phyloP scores from a whole-genome alignment of 2,113 vertebrate genomes.

The Hemibagrus wyckioides region DNA sequence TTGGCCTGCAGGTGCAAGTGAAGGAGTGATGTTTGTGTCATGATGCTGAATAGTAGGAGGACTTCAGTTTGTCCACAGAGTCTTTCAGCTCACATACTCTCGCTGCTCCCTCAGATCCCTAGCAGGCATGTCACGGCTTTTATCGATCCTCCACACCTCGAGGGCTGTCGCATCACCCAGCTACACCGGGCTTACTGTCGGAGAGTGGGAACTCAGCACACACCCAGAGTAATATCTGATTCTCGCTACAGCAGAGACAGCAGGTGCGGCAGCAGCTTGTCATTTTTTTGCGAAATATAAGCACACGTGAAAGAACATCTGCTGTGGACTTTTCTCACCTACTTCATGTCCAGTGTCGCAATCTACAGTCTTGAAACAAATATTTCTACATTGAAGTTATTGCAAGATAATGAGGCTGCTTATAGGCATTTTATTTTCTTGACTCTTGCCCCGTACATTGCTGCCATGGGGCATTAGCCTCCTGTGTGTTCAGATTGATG shows the following conservation, averaged over 20 bases:
- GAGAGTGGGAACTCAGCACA: neutral
- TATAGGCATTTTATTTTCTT: conserved; percentile 52
- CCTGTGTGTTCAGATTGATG: conserved; percentile 55
- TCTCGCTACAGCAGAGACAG: conserved; percentile 10
- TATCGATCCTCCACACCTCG: conserved; percentile 37
- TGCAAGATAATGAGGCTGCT: conserved; percentile 52
- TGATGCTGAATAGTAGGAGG: conserved; percentile 14
- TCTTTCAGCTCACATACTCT: neutral
- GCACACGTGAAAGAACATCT: conserved; percentile 2
- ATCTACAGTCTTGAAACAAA: conserved; percentile 39
- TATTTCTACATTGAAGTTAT: conserved; percentile 44
- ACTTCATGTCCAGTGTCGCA: conserved; percentile 7
- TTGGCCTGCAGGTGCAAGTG: conserved; percentile 4
- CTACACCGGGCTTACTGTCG: conserved; percentile 9
- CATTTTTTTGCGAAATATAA: conserved; percentile 16
- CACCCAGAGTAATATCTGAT: conserved; percentile 20
- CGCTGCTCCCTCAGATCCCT: conserved; percentile 21
- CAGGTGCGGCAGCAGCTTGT: conserved; percentile 12
- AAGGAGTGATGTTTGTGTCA: conserved; percentile 12
- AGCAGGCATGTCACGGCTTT: conserved; percentile 14
- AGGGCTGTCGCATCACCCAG: conserved; percentile 17
- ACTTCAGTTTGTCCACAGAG: conserved; percentile 10
- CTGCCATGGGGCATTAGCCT: conserved; percentile 38
- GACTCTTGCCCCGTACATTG: conserved; percentile 37
- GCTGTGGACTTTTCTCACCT: neutral